Base-by-base conservation (phyloP, 2,113 vertebrate genomes). In the Columbina picui region DNA sequence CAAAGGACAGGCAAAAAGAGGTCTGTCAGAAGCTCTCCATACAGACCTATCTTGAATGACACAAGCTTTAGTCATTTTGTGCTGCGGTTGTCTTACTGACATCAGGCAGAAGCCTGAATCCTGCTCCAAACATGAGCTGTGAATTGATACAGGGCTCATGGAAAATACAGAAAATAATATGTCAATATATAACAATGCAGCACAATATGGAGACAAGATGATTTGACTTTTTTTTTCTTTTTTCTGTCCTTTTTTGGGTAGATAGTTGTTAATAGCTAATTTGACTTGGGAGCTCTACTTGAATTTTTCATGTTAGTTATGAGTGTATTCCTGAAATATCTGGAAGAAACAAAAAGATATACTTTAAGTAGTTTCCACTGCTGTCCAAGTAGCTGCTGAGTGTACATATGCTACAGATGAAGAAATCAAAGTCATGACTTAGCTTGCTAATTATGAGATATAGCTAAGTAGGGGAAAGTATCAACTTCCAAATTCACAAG, bases 291-390 rank as follows among this genome's bases (percentile, higher is more conserved):
- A 87, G 12, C 10, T 52, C 18, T 23, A 52, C 12, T 30, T 77
- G 77, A 89, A 39, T 83, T 92, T 89, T 64, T 92, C 39, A 39
- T 36, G 13, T 61, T 87, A 79, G 30, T 67, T 93, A 76, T 53
- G 15, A 77, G 10, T 19, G 14, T 75, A 71, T 89, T 87, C 57
- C n/a, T 89, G 71, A 93, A 70, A 83, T 77, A 91, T 69, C 77
- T 91, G 70, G 76, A 97, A 87, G 63, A 68, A 96, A 91, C 27
- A 81, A 83, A 88, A 69, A 60, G 16, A 12, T 59, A 34, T 61
- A 29, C 41, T 79, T 89, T 64, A 75, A 55, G 70, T 77, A 55
- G 43, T 81, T 93, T 81, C 60, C 75, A 81, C 5, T 79, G 61
- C 64, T 87, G 39, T 68, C 47, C 41, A 65, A 50, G 43, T 77